Evolutionary conservation across 2,888 invertebrate species (phyloP).

Genomic region (Eilema griseolum): DNA sequence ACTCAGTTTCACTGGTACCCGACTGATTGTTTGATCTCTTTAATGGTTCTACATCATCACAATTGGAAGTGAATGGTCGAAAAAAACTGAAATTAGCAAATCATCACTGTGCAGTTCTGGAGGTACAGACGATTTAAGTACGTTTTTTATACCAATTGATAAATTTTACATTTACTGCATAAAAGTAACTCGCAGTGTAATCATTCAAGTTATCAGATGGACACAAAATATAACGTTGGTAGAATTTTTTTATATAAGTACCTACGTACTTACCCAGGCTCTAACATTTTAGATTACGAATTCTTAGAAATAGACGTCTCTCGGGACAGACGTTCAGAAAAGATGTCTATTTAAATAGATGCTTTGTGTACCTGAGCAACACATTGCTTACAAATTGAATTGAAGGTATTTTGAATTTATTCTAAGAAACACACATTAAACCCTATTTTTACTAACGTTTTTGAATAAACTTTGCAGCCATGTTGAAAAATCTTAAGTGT

Average conservation of each 20-base stretch:
- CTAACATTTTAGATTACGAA: conserved; percentile 42
- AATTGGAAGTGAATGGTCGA: too few relatives aligned
- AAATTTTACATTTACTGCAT: too few relatives aligned
- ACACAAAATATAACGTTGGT: conserved; percentile 2
- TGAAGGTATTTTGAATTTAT: conserved; percentile 24
- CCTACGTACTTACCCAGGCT: conserved; percentile 24
- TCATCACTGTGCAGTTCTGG: too few relatives aligned
- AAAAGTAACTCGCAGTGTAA: too few relatives aligned
- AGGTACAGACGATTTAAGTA: too few relatives aligned
- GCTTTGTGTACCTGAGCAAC: conserved; percentile 32
- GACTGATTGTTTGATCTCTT: too few relatives aligned
- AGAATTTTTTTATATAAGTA: conserved; percentile 39
- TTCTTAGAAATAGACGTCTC: conserved; percentile 46
- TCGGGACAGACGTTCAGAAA: conserved; percentile 49
- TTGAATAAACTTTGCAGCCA: neutral
- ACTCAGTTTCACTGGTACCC: too few relatives aligned
- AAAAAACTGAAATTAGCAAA: too few relatives aligned
- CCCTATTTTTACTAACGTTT: neutral
- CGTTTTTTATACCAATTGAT: neutral
- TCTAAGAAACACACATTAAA: neutral
- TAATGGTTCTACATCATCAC: too few relatives aligned
- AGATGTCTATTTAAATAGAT: conserved; percentile 55
- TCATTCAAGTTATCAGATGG: neutral
- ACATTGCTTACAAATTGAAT: conserved; percentile 44
- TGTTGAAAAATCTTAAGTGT: neutral